Base-by-base conservation (phyloP, 2,888 invertebrate species). In the Agriopis marginaria region DNA sequence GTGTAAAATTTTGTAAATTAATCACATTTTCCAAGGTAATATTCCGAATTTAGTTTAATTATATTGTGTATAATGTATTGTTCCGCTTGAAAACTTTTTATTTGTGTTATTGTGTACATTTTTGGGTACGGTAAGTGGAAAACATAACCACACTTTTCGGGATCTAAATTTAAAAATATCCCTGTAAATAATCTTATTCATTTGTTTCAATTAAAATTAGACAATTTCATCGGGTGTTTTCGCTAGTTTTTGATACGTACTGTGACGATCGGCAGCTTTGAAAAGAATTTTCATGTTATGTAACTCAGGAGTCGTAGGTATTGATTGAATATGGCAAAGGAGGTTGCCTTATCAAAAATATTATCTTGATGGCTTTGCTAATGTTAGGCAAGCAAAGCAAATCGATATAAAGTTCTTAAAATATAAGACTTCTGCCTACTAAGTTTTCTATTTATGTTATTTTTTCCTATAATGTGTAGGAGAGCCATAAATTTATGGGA, bases 261-360 rank as follows among this genome's bases (percentile, higher is more conserved):
- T 44, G 44, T 55, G 14, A 14, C 3, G 12, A 17, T 32, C 49
- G 47, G 61, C 66, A 69, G 66, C 63, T 59, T 32, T 39, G 8
- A 23, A 0, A 11, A 12, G 10, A 71, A 65, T 66, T 63, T 78
- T 80, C 66, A 66, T 74, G 87, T 90, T 90, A 90, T 89, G 89
- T 90, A 90, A 90, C 86, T 80, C 68, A 71, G 17, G 17, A 23
- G 17, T 23, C 17, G 17, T 74, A 63, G 12, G 71, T 77, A 89
- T 87, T 82, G 82, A 84, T 86, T 80, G 76, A 49, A 70, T 82
- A 75, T 71, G 74, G 60, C 73, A 75, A 77, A 69, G 68, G 82
- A 86, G 86, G 62, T 68, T 69, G 54, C 66, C 51, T 75, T 76
- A 73, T 75, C 73, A 59, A 67, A 66, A 75, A 58, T 65, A n/a